Evolutionary conservation across 2,797 vertebrate species (phyloP), one percentile per base, ranked within the genome.

Genomic region (Amblyopsis hoosieri): DNA sequence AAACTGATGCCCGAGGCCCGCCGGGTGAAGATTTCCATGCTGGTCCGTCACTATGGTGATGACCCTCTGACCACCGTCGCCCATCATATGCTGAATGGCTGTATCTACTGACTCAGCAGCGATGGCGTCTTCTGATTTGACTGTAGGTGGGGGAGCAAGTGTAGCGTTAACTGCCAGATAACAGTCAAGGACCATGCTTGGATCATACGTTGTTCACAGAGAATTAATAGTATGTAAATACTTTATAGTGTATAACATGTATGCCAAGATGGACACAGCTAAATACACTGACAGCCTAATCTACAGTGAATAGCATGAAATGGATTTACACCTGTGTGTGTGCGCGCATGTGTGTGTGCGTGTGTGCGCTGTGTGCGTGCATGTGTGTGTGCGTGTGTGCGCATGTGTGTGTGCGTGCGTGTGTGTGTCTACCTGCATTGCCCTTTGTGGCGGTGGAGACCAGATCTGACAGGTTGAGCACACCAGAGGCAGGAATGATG

Each of bases 11-110:
- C 86, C 62, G 12, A 86, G 63, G 57, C 83, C 31, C 1, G 76
- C 66, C 9, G 78, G 0, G 17, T 89, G 90, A 54, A 93, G 79
- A 71, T 72, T 82, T 62, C 89, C 72, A 52, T 92, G 83, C 58
- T 91, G 86, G 17, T 92, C 91, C 0, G 90, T 92, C 33, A 92
- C 90, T 15, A 94, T 91, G 64, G 94, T 81, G 52, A 94, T 90
- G 73, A 94, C 87, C 17, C 83, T 91, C 80, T 91, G 92, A 67
- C 88, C 84, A 29, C 90, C 79, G 0, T 87, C 72, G 23, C 90
- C 87, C 37, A 91, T 81, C 51, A 79, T 76, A 55, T 85, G 85
- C 57, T 84, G 88, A 6, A 92, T 19, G 52, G 89, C 85, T 7
- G 83, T 72, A 3, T 80, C 75, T 10, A 86, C 69, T 0, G 82